These are phyloP conservation scores for Oedothorax gibbosus DNA, from an alignment of 1,140 invertebrate genomes.

Conservation along the genomic window DNA sequence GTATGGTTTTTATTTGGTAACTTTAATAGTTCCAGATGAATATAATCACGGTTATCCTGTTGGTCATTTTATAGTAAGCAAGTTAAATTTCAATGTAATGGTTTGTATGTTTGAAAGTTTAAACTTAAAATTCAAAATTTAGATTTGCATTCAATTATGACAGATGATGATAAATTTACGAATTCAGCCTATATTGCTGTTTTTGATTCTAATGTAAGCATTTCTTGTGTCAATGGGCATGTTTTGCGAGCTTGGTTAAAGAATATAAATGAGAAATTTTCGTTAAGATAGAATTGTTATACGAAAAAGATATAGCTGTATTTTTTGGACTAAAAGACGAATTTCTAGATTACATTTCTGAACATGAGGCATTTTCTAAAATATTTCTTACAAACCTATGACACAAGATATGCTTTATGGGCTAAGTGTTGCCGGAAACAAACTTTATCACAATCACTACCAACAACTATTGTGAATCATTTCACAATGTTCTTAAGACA, in stretches of 20 bases:
- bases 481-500: not conserved
- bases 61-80: not conserved
- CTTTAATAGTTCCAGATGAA: not conserved
- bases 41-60: not conserved
- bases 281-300: not conserved
- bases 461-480: not conserved
- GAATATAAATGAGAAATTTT: not conserved
- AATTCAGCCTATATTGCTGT: not conserved
- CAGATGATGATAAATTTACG: not conserved
- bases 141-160: not conserved
- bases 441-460: not conserved
- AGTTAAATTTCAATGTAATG: not conserved
- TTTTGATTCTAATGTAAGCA: not conserved
- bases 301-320: not conserved
- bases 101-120: not conserved
- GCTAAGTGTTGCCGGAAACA: not conserved
- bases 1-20: not conserved
- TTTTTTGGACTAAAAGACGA: not conserved
- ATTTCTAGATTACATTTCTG: not conserved
- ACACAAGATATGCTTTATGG: not conserved
- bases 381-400: not conserved
- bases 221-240: slow-evolving; percentile 1
- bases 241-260: not conserved
- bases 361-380: not conserved
- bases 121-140: not conserved